phyloP scores from a whole-genome alignment of 2,797 vertebrate species.

The Pristis pectinata region DNA sequence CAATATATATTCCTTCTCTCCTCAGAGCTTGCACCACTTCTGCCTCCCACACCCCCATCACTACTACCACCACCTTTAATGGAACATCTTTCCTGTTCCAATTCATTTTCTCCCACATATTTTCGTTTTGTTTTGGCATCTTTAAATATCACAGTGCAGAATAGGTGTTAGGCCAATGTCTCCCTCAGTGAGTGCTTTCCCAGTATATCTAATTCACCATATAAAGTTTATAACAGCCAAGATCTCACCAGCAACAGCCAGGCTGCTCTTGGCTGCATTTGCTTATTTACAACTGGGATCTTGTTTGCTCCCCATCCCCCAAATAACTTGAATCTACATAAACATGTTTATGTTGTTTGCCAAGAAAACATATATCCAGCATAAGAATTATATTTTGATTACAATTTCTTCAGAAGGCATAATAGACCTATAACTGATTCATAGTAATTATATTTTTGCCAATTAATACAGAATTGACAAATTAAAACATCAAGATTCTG shows the following conservation, averaged over 20 bases:
- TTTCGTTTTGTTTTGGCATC: slow-evolving; percentile 29
- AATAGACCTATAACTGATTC: neutral
- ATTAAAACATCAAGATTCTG: slow-evolving; percentile 8
- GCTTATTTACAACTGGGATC: slow-evolving; percentile 35
- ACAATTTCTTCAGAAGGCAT: neutral
- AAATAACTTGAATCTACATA: slow-evolving; percentile 30
- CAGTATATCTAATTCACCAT: slow-evolving; percentile 32
- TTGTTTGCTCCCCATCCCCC: slow-evolving; percentile 32
- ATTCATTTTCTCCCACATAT: slow-evolving; percentile 23
- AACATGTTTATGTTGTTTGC: slow-evolving; percentile 26
- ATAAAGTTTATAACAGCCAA: slow-evolving; percentile 35
- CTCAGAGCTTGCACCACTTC: neutral
- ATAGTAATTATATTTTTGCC: slow-evolving; percentile 22
- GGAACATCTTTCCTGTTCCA: slow-evolving; percentile 18
- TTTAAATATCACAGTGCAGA: slow-evolving; percentile 7
- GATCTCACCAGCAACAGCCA: slow-evolving; percentile 27
- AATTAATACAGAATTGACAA: slow-evolving; percentile 14
- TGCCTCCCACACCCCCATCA: neutral
- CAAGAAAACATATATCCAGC: slow-evolving; percentile 17
- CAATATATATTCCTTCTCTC: slow-evolving; percentile 5
- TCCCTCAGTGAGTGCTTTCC: slow-evolving; percentile 30
- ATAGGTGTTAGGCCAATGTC: slow-evolving; percentile 27
- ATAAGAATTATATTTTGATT: slow-evolving; percentile 25
- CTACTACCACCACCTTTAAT: neutral
- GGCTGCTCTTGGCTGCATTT: slow-evolving; percentile 25